These are phyloP conservation scores for Sterrhoptilus dennistouni DNA, from an alignment of 2,113 vertebrate genomes.

Conservation along the genomic window DNA sequence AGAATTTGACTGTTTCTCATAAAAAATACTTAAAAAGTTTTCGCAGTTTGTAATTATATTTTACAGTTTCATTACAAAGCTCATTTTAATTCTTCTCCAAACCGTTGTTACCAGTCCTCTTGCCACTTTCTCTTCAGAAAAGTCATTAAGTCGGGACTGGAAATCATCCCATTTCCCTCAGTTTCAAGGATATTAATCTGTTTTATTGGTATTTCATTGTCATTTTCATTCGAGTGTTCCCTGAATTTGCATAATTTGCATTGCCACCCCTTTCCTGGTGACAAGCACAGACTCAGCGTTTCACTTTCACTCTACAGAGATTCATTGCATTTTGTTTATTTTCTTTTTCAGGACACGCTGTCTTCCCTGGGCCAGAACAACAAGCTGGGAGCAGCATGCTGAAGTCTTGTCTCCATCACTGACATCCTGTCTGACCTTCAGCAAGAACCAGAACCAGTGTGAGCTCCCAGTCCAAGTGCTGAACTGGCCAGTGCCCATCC, in stretches of 20 bases:
- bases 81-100: constrained; percentile 72
- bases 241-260: constrained; percentile 73
- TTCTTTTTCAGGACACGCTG: neutral
- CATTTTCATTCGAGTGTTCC: constrained; percentile 50
- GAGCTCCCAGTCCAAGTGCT: neutral
- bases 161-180: constrained; percentile 74
- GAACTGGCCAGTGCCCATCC: neutral
- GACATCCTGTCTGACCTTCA: neutral
- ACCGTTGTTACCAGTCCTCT: constrained; percentile 41
- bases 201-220: constrained; percentile 78
- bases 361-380: neutral
- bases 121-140: constrained; percentile 59
- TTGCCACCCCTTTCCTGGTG: constrained; percentile 26
- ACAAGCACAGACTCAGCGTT: constrained; percentile 35
- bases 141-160: constrained; percentile 75
- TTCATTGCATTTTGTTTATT: neutral
- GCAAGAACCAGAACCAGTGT: neutral
- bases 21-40: constrained; percentile 50
- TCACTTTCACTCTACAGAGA: neutral
- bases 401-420: neutral
- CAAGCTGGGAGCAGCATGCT: neutral
- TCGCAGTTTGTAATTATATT: constrained; percentile 69
- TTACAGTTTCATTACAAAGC: constrained; percentile 71
- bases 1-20: constrained; percentile 31
- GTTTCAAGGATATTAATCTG: constrained; percentile 77